These are phyloP conservation scores for Amphipyra berbera DNA, from an alignment of 2,888 invertebrate genomes.

Conservation along the genomic window DNA sequence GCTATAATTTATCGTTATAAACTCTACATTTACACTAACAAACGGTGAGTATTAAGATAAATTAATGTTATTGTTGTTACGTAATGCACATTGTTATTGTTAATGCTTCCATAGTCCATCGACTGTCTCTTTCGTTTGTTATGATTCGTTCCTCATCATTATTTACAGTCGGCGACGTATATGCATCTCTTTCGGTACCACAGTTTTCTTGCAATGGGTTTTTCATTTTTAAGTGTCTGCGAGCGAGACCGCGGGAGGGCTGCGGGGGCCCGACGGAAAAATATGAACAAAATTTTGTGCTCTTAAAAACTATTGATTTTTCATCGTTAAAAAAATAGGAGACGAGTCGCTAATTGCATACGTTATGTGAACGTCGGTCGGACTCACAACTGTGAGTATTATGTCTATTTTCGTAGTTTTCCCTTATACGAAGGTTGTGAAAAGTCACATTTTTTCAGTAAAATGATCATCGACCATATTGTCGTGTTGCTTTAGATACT, in stretches of 20 bases:
- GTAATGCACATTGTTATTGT: constrained; percentile 77
- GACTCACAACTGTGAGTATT: constrained; percentile 75
- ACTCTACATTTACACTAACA: constrained; percentile 55
- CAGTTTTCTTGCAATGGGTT: constrained; percentile 85
- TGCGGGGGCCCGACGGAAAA: constrained; percentile 81
- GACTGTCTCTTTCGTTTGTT: constrained; percentile 84
- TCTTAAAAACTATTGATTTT: constrained; percentile 89
- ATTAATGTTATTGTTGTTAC: constrained; percentile 62
- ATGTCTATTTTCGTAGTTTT: constrained; percentile 78
- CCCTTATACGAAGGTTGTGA: constrained; percentile 78
- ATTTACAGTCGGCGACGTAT: constrained; percentile 85
- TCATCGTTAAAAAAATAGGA: constrained; percentile 83
- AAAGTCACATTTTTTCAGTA: constrained; percentile 85
- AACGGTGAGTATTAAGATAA: constrained; percentile 64
- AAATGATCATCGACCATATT: constrained; percentile 79
- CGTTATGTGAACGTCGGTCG: constrained; percentile 73
- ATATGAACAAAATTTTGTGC: constrained; percentile 86
- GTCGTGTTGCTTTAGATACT: constrained; percentile 48
- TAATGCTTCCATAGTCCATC: constrained; percentile 72
- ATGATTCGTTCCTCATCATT: constrained; percentile 84
- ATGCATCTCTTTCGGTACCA: constrained; percentile 81
- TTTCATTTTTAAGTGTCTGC: constrained; percentile 86
- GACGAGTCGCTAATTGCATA: constrained; percentile 79
- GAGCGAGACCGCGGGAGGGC: constrained; percentile 79
- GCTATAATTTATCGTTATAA: constrained; percentile 57